phyloP scores from a whole-genome alignment of 2,888 invertebrate species.

The Volucella inanis region DNA sequence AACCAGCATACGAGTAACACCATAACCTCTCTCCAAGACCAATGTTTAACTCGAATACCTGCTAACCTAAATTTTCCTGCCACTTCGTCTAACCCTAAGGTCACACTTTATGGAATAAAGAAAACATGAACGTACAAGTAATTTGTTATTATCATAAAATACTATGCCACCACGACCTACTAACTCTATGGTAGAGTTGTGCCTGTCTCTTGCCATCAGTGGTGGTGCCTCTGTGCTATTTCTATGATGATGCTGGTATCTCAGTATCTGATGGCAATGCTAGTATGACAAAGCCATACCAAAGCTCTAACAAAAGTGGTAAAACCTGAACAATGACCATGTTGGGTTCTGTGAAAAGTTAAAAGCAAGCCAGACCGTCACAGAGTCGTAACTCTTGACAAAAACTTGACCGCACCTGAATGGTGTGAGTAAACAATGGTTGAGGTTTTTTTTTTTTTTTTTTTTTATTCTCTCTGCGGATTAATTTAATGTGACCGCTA shows the following conservation, averaged over 20 bases:
- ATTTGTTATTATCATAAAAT: constrained; percentile 49
- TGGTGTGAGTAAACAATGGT: constrained; percentile 44
- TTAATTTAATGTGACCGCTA: constrained; percentile 47
- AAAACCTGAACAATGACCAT: constrained; percentile 62
- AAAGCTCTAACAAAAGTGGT: constrained; percentile 44
- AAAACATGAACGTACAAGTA: constrained; percentile 47
- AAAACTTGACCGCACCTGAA: constrained; percentile 64
- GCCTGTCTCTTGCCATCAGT: neutral
- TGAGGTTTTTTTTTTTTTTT: constrained; percentile 9
- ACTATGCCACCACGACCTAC: constrained; percentile 31
- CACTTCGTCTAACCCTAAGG: constrained; percentile 53
- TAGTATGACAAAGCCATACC: constrained; percentile 30
- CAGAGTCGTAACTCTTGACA: constrained; percentile 18
- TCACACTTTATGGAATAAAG: constrained; percentile 44
- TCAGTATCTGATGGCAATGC: neutral
- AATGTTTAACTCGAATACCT: constrained; percentile 20
- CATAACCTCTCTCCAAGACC: constrained; percentile 1
- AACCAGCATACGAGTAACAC: neutral
- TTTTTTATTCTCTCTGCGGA: neutral
- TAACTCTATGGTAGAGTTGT: neutral
- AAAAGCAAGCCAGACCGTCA: constrained; percentile 41
- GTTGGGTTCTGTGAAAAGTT: constrained; percentile 54
- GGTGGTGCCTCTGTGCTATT: no score
- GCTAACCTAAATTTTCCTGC: constrained; percentile 54
- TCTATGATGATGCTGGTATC: neutral